A percentile compares a stretch with the other conserved stretches of the same genome.
Conservation (phyloP, 2,113 vertebrate species). For the Chionodraco myersi region DNA sequence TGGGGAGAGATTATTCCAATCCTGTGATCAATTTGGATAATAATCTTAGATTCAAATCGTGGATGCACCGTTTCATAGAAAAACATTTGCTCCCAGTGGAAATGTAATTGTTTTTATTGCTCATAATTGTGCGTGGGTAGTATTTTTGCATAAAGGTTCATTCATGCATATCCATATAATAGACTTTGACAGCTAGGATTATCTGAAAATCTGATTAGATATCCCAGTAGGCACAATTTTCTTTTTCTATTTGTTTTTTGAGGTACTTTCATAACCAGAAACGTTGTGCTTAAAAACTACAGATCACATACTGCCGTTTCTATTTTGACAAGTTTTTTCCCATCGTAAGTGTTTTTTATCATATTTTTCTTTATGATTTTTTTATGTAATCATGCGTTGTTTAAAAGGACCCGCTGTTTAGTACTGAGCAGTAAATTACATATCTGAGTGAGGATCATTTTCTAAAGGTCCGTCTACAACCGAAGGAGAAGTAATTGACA, state of each 20-base stretch:
- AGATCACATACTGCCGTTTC: background rate
- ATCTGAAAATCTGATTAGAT: background rate
- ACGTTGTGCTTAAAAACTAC: background rate
- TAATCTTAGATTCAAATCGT: background rate
- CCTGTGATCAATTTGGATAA: background rate
- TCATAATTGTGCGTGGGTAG: conserved; percentile 6
- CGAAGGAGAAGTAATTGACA: conserved; percentile 62
- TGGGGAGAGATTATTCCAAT: background rate
- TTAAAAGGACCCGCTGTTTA: background rate
- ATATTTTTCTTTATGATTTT: background rate
- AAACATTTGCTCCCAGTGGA: background rate
- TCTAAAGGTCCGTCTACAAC: conserved; percentile 43
- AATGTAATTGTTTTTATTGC: conserved; percentile 4
- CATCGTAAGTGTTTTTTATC: background rate
- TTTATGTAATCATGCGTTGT: background rate
- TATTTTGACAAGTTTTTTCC: background rate
- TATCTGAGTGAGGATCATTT: conserved; percentile 29
- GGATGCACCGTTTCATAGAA: background rate
- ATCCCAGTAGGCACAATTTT: background rate
- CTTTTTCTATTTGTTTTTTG: background rate
- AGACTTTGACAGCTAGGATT: conserved; percentile 9
- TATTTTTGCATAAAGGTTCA: conserved; percentile 15
- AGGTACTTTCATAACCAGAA: background rate
- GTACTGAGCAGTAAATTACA: conserved; percentile 30
- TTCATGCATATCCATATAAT: conserved; percentile 21